Evolutionary conservation across 2,888 invertebrate species (phyloP).

Genomic region (Conops quadrifasciatus): DNA sequence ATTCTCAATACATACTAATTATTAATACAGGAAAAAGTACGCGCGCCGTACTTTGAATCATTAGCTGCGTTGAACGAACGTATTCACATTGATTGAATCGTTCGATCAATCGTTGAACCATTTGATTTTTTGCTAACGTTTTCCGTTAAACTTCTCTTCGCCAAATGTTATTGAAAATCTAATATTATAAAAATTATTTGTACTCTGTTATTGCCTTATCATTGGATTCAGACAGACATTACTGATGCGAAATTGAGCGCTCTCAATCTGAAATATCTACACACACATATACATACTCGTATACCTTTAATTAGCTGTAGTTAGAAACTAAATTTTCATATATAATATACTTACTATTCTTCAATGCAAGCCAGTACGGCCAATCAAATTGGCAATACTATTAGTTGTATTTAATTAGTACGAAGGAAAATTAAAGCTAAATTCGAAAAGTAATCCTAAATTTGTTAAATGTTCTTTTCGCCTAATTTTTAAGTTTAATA

Average conservation of each 20-base stretch:
- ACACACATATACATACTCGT: conserved; percentile 4
- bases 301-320: conserved; percentile 23
- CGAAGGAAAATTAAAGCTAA: neutral
- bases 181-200: conserved; percentile 24
- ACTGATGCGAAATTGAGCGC: conserved; percentile 10
- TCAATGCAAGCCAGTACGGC: conserved; percentile 15
- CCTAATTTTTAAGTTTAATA: conserved; percentile 6
- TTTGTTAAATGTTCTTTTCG: conserved; percentile 14
- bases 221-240: conserved; percentile 19
- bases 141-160: conserved; percentile 2
- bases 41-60: conserved; percentile 21
- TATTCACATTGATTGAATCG: no score
- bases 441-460: conserved; percentile 13
- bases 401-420: conserved; percentile 27
- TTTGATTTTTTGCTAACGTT: conserved; percentile 20
- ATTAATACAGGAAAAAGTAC: conserved; percentile 21
- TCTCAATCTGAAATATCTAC: conserved; percentile 11
- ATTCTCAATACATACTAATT: neutral
- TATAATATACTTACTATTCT: conserved; percentile 9
- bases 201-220: conserved; percentile 29
- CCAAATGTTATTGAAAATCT: neutral
- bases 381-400: conserved; percentile 32
- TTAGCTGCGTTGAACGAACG: conserved; percentile 10
- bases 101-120: neutral
- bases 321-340: conserved; percentile 28